Conservation (phyloP, 1,140 invertebrate species). For the Aleiodes sp. region DNA sequence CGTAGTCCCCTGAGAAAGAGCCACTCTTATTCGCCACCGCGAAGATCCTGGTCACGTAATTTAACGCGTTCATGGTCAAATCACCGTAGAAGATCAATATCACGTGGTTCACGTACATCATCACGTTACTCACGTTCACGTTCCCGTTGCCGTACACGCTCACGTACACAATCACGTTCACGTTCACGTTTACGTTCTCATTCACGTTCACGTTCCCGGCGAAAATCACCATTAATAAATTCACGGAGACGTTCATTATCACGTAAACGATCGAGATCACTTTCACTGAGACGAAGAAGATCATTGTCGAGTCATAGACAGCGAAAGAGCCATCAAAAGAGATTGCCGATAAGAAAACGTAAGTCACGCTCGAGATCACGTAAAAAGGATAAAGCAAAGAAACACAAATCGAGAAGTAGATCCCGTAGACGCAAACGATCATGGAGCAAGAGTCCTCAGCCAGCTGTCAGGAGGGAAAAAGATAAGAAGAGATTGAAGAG, state of each 20-base stretch:
- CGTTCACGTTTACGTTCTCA: slow-evolving; percentile 34
- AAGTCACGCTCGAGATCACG: slow-evolving; percentile 50
- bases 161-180: slow-evolving; percentile 20
- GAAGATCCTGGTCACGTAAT: slow-evolving; percentile 35
- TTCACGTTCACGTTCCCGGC: slow-evolving; percentile 48
- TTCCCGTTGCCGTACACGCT: background rate
- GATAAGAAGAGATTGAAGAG: slow-evolving; percentile 52
- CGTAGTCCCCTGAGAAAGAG: slow-evolving; percentile 41
- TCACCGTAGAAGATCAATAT: slow-evolving; percentile 3
- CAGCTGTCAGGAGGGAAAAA: slow-evolving; percentile 36
- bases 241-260: slow-evolving; percentile 51
- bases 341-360: slow-evolving; percentile 40
- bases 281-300: slow-evolving; percentile 41
- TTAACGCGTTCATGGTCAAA: slow-evolving; percentile 38
- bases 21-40: slow-evolving; percentile 35
- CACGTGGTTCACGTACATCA: background rate
- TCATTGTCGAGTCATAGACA: slow-evolving; percentile 51
- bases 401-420: slow-evolving; percentile 55
- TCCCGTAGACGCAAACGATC: slow-evolving; percentile 49
- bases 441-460: slow-evolving; percentile 48
- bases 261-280: slow-evolving; percentile 47
- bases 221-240: slow-evolving; percentile 50
- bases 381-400: slow-evolving; percentile 58
- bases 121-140: background rate
- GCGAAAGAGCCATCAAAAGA: slow-evolving; percentile 43